Evolutionary conservation across 30 jellyfish, hydroid and myxozoan species (phyloP), one percentile per base, ranked within the genome.

Genomic region (Turritopsis dohrnii): DNA sequence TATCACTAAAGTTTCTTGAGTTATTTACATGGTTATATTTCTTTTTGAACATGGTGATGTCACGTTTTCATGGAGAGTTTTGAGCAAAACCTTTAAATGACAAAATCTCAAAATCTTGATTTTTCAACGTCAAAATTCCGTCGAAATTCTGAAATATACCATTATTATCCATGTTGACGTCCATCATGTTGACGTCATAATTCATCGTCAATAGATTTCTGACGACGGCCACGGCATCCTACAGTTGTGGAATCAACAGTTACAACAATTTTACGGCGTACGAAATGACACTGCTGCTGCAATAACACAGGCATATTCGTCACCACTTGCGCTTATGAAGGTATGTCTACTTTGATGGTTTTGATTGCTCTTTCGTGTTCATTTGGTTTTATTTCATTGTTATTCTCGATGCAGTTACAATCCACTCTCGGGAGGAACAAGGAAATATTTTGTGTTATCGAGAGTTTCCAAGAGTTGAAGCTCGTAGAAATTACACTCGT

Each of bases 221-320:
- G 84, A 82, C 21, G 96, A 92, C 84, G 97, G 97, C 22, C 90
- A 81, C 8, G 96, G 96, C 19, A 74, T 92, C 52, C 87, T 92
- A 17, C 95, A 93, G n/a, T 88, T 93, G 13, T 93, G 98, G 98
- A 84, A 72, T 52, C 90, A 83, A 74, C 98, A 93, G 76, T 84
- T 93, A 13, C 98, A 93, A 74, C 98, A 93, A 83, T 93, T 93
- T 74, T 89, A 75, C 29, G 92, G 92, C 26, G 96, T 93, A 71
- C 93, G 98, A 29, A 83, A 93, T 74, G 98, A 93, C 29, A 93
- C 96, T 1, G 91, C 98, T 8, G 96, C 89, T 0, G 95, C 96
- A 17, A 93, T 93, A 41, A 93, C 87, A 19, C 94, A 85, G 29
- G 79, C 26, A 53, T 93, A 93, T 72, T 90, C 96, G 28, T 80